Evolutionary conservation across 2,113 vertebrate genomes (phyloP).

Genomic region (Rousettus leschenaultii): DNA sequence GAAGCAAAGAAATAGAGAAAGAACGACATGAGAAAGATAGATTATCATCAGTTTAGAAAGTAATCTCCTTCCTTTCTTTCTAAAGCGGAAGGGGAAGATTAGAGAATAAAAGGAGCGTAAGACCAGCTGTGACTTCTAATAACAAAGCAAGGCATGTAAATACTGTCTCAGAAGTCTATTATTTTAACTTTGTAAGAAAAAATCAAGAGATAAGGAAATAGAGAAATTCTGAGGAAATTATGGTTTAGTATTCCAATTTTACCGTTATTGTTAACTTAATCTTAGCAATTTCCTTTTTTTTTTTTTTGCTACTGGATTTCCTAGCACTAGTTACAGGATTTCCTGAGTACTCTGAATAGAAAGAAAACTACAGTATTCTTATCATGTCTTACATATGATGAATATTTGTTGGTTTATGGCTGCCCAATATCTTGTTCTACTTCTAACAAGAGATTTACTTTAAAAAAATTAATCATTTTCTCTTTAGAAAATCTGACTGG

Average conservation of each 20-base stretch:
- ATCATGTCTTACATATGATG: neutral
- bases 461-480: neutral
- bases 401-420: neutral
- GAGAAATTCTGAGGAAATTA: neutral
- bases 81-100: neutral
- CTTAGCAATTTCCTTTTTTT: neutral
- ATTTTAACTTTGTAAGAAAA: neutral
- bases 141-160: neutral
- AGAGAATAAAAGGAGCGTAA: neutral
- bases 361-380: neutral
- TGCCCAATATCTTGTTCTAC: neutral
- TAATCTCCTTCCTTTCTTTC: neutral
- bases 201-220: neutral
- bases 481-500: neutral
- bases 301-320: neutral
- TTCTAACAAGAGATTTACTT: neutral
- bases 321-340: conserved; percentile 19
- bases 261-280: neutral
- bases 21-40: neutral
- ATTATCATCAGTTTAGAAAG: neutral
- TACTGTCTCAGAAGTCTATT: neutral
- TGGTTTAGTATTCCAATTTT: neutral
- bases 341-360: neutral
- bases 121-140: neutral
- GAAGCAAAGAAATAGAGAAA: conserved; percentile 43